These are phyloP conservation scores for Pseudopodoces humilis DNA, from an alignment of 2,113 vertebrate genomes.

Conservation along the genomic window DNA sequence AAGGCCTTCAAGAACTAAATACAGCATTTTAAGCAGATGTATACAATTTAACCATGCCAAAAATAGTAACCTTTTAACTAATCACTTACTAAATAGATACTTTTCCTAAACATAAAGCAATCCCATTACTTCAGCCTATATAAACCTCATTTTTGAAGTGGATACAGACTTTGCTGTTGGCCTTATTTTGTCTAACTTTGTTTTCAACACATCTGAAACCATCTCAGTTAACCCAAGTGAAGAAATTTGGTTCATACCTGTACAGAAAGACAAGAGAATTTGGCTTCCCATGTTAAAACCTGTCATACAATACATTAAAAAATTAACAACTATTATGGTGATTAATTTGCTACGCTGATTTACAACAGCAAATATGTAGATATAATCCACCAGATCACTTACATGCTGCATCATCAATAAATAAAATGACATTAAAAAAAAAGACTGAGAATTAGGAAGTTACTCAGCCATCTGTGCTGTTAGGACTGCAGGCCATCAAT, in stretches of 20 bases:
- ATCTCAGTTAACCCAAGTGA: not conserved
- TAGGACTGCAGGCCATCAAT: slow-evolving; percentile 6
- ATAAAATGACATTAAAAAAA: slow-evolving; percentile 36
- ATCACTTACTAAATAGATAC: not conserved
- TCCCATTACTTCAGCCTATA: not conserved
- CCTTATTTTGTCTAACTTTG: not conserved
- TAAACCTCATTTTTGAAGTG: not conserved
- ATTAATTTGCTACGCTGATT: slow-evolving; percentile 19
- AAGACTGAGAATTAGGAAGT: slow-evolving; percentile 20
- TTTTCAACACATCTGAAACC: not conserved
- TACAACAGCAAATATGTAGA: slow-evolving; percentile 17
- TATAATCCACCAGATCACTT: not conserved
- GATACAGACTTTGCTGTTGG: not conserved
- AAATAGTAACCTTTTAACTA: slow-evolving; percentile 7
- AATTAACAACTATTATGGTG: not conserved
- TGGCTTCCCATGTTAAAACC: not conserved
- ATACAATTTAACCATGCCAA: slow-evolving; percentile 2
- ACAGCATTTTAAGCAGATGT: not conserved
- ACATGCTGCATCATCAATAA: slow-evolving; percentile 49
- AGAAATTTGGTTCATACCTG: not conserved
- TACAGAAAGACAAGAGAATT: not conserved
- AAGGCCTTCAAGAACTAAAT: not conserved
- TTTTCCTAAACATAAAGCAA: not conserved
- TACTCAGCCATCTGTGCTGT: slow-evolving; percentile 37
- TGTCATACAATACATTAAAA: not conserved